Evolutionary conservation across 2,888 invertebrate species (phyloP), one percentile per base, ranked within the genome.

Genomic region (Agonopterix arenella): DNA sequence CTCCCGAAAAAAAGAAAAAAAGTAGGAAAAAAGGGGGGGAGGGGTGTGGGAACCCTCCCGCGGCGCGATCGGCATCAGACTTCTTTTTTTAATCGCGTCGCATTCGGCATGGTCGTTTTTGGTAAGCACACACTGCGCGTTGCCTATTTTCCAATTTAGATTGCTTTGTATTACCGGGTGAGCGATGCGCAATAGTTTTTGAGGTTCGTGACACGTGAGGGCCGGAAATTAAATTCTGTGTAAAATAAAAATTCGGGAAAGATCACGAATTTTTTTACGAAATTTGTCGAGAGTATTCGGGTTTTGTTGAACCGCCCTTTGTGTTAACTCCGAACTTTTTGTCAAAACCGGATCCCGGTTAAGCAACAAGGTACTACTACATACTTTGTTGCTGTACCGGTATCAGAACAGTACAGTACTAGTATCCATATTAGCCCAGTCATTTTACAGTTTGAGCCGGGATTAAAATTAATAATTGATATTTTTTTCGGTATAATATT

Each of bases 1-100:
- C 84, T 79, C 84, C 83, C 82, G 79, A 85, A 88, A 88, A 84
- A 81, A 85, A 79, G 64, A 79, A 84, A 80, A 77, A 84, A 77
- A 73, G 68, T 64, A 65, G 72, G 71, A 82, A 84, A 84, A 80
- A 73, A 64, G 70, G 76, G 78, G 76, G 73, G 62, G 57, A 68
- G 72, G 69, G 66, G 66, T 65, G 71, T 70, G 69, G 64, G 66
- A 70, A 74, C 80, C 76, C 76, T 69, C 79, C 78, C 84, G 81
- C 84, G 76, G 78, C 80, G 84, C 88, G 88, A 89, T 89, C 88
- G 88, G 85, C 88, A 89, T 84, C 88, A 70, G 77, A 72, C 86
- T 89, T 88, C 88, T 86, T 89, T 89, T 89, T 89, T 89, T 88
- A 86, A 89, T 89, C 89, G 89, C 88, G 88, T 88, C 84, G 88